These are phyloP conservation scores for Harpagifer antarcticus DNA, from an alignment of 2,797 vertebrate genomes.

Conservation along the genomic window DNA sequence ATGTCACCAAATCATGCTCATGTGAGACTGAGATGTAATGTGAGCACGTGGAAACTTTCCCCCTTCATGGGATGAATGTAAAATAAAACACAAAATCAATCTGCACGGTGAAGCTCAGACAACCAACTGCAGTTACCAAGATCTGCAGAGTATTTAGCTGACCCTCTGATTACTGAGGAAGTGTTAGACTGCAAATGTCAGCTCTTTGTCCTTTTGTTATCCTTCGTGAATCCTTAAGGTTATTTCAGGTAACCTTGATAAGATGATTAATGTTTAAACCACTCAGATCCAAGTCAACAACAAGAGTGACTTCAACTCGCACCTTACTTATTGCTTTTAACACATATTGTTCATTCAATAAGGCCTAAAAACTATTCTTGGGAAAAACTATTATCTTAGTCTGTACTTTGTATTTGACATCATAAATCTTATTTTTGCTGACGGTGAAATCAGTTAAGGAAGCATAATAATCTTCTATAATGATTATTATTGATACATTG, in stretches of 20 bases:
- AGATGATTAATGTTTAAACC: slow-evolving; percentile 18
- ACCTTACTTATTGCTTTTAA: not conserved
- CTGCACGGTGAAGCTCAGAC: not conserved
- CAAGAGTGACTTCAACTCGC: not conserved
- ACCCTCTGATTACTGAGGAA: not conserved
- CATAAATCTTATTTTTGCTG: slow-evolving; percentile 4
- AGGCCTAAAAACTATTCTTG: not conserved
- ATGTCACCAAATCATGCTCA: not conserved
- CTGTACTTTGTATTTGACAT: slow-evolving; percentile 40
- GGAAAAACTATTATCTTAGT: not conserved
- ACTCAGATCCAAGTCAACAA: not conserved
- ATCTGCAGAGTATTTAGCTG: not conserved
- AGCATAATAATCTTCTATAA: too few species aligned
- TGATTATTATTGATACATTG: too few species aligned
- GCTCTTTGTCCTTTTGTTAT: not conserved
- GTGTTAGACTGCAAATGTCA: not conserved
- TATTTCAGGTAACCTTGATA: not conserved
- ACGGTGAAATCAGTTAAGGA: too few species aligned
- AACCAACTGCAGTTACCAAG: not conserved
- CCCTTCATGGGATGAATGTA: not conserved
- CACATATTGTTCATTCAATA: not conserved
- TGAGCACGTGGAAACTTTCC: not conserved
- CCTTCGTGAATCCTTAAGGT: not conserved
- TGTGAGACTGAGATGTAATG: not conserved
- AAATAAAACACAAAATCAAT: not conserved